These are phyloP conservation scores for Brachionus asplanchnoidis DNA, from an alignment of 1,140 invertebrate genomes.

Conservation along the genomic window DNA sequence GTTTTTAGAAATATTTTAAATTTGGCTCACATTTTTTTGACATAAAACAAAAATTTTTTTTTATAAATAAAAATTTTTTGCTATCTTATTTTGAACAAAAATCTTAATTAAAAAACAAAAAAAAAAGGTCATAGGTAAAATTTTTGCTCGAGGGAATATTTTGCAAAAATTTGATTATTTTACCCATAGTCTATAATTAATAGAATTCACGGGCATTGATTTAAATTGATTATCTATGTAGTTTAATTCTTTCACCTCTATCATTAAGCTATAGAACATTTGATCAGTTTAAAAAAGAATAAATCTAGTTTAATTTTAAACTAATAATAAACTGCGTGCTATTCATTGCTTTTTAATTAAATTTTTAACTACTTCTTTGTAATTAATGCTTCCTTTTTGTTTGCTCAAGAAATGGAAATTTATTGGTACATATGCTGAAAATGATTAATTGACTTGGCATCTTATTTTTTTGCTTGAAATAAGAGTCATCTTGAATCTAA, in stretches of 20 bases:
- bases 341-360: neutral
- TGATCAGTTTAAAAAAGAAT: too few relatives aligned
- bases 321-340: too few relatives aligned
- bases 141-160: neutral
- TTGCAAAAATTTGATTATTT: neutral
- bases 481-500: neutral
- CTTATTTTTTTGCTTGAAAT: neutral
- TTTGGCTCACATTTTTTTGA: neutral
- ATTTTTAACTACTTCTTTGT: neutral
- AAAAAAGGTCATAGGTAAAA: neutral
- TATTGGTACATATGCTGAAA: neutral
- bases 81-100: neutral
- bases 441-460: neutral
- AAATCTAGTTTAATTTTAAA: too few relatives aligned
- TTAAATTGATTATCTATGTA: too few relatives aligned
- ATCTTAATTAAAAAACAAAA: neutral
- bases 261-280: too few relatives aligned
- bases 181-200: neutral
- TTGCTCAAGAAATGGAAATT: neutral
- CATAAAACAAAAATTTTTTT: neutral
- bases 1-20: too few relatives aligned
- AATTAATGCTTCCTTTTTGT: neutral
- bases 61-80: neutral
- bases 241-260: too few relatives aligned
- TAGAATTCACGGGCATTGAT: neutral